phyloP scores from a whole-genome alignment of 2,113 vertebrate genomes.

The Seriola quinqueradiata region DNA sequence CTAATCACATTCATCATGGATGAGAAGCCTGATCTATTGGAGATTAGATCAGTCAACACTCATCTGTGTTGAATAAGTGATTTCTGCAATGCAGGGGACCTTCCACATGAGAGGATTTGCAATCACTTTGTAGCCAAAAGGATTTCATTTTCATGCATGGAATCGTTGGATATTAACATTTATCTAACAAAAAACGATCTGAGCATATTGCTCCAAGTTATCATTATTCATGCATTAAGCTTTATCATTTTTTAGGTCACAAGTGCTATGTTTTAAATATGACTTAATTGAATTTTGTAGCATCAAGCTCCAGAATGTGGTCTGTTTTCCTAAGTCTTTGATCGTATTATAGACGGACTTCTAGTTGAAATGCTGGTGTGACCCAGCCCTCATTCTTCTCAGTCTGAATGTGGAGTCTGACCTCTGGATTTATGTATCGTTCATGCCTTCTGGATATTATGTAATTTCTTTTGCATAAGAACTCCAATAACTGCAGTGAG shows the following conservation, averaged over 20 bases:
- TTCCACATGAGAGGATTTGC: slow-evolving; percentile 66
- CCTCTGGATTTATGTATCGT: slow-evolving; percentile 15
- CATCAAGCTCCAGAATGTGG: slow-evolving; percentile 8
- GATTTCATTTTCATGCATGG: slow-evolving; percentile 72
- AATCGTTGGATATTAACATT: slow-evolving; percentile 62
- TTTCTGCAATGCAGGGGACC: slow-evolving; percentile 52
- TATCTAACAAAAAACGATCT: slow-evolving; percentile 58
- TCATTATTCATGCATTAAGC: slow-evolving; percentile 52
- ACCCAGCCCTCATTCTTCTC: slow-evolving; percentile 5
- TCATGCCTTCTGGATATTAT: background rate
- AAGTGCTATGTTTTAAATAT: slow-evolving; percentile 34
- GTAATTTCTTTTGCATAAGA: background rate
- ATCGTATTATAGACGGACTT: background rate
- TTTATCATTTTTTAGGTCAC: slow-evolving; percentile 28
- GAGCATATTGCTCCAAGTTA: slow-evolving; percentile 50
- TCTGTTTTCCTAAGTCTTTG: background rate
- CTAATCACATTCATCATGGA: slow-evolving; percentile 77
- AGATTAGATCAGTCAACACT: slow-evolving; percentile 78
- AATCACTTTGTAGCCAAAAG: slow-evolving; percentile 60
- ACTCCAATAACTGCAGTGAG: background rate
- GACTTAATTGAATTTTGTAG: slow-evolving; percentile 26
- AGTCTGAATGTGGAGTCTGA: background rate
- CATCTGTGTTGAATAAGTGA: slow-evolving; percentile 69
- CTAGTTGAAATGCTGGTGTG: background rate
- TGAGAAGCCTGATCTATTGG: slow-evolving; percentile 72